These are phyloP conservation scores for Amphiduros pacificus DNA, from an alignment of 2,888 invertebrate genomes.

Conservation along the genomic window DNA sequence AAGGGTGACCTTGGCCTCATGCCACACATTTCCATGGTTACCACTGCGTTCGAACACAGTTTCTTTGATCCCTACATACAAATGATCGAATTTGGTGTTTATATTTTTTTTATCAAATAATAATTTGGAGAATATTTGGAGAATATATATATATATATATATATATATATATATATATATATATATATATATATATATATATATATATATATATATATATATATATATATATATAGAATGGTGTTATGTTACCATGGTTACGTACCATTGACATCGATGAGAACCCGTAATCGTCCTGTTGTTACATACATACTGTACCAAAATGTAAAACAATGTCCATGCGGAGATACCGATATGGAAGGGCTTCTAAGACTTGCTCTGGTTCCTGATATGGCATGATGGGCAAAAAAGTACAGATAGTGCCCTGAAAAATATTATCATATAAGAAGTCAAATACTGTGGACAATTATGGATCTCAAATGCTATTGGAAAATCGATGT, in stretches of 20 bases:
- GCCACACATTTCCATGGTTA: slow-evolving; percentile 1
- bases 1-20: background rate
- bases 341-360: background rate
- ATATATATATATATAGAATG: background rate
- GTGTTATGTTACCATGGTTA: no score
- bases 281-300: background rate
- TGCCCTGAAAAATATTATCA: background rate
- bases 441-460: no score
- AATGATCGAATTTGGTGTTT: no score
- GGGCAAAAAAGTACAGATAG: background rate
- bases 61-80: background rate
- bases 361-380: background rate
- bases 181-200: background rate
- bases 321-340: background rate
- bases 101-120: no score
- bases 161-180: background rate
- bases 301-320: background rate
- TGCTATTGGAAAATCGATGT: no score
- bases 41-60: background rate
- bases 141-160: background rate
- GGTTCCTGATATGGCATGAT: background rate
- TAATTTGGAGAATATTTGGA: background rate
- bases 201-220: background rate
- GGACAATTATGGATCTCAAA: no score
- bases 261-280: background rate